Percentiles rank a stretch among this genome's conserved stretches.
Conservation (phyloP, 92 coral and sea anemone genomes). For the Phenganax marumi region DNA sequence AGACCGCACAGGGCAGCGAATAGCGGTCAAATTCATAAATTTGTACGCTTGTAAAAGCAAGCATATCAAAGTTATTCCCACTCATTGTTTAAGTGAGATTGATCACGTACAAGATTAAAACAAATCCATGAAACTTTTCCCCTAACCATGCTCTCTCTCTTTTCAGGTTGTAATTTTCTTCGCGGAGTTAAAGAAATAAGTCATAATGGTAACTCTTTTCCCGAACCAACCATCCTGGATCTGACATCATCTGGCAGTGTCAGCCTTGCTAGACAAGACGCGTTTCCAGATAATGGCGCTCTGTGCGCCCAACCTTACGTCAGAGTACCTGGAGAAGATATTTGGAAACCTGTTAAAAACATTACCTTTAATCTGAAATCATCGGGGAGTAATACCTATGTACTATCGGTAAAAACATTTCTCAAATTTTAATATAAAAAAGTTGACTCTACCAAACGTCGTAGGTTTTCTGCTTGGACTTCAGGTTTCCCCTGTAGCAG, state of each 20-base stretch:
- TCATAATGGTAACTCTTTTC: not conserved
- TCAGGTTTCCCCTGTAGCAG: too few species aligned
- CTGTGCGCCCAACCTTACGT: not conserved
- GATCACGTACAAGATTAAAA: not conserved
- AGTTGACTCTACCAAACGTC: too few species aligned
- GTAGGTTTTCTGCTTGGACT: too few species aligned
- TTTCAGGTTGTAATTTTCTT: not conserved
- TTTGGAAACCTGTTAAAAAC: not conserved
- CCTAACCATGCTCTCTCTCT: not conserved
- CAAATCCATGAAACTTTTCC: not conserved
- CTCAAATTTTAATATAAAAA: not conserved
- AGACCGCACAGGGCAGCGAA: not conserved
- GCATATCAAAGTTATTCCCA: not conserved
- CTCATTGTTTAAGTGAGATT: too few species aligned
- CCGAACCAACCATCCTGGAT: not conserved
- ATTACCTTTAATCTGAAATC: not conserved
- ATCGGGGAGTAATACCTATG: not conserved
- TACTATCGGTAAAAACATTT: not conserved
- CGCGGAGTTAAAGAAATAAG: not conserved
- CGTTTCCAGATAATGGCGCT: not conserved
- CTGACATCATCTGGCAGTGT: not conserved
- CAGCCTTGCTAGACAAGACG: not conserved
- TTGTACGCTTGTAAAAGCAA: not conserved
- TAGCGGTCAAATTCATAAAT: not conserved
- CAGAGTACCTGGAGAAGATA: constrained; percentile 11